Conservation (phyloP, 2,888 invertebrate genomes). For the Sinohyriopsis cumingii region DNA sequence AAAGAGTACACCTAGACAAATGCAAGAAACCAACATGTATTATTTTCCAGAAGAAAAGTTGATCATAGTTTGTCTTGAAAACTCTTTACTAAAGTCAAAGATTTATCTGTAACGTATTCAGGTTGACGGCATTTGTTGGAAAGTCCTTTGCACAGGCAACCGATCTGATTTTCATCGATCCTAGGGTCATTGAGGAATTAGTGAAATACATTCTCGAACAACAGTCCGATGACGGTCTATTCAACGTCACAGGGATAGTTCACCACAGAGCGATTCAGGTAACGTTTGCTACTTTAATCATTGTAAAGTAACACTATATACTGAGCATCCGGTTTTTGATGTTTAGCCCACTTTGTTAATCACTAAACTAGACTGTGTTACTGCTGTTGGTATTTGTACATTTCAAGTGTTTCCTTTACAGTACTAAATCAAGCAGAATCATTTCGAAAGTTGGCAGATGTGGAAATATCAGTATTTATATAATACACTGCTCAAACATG, state of each 20-base stretch:
- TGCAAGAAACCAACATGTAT: no score
- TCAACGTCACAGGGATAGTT: slow-evolving; percentile 81
- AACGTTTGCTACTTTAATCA: not conserved
- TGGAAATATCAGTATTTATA: no score
- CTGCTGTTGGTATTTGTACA: no score
- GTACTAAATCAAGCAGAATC: no score
- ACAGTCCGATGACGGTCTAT: slow-evolving; percentile 83
- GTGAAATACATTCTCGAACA: slow-evolving; percentile 82
- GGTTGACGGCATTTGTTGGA: slow-evolving; percentile 89
- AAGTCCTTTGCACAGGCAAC: slow-evolving; percentile 80
- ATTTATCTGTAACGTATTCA: slow-evolving; percentile 57
- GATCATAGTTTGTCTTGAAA: no score
- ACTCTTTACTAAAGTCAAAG: no score
- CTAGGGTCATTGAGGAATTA: slow-evolving; percentile 78
- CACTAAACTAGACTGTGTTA: not conserved
- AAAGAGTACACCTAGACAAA: no score
- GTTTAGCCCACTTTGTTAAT: not conserved
- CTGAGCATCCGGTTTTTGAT: not conserved
- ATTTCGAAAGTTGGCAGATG: no score
- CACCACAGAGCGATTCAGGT: slow-evolving; percentile 81
- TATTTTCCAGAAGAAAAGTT: no score
- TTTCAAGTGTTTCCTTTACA: no score
- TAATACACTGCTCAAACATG: no score
- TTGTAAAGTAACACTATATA: not conserved
- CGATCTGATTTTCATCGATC: slow-evolving; percentile 80